Base-by-base conservation (phyloP, 2,797 vertebrate species). In the Pangasius mekongensis region DNA sequence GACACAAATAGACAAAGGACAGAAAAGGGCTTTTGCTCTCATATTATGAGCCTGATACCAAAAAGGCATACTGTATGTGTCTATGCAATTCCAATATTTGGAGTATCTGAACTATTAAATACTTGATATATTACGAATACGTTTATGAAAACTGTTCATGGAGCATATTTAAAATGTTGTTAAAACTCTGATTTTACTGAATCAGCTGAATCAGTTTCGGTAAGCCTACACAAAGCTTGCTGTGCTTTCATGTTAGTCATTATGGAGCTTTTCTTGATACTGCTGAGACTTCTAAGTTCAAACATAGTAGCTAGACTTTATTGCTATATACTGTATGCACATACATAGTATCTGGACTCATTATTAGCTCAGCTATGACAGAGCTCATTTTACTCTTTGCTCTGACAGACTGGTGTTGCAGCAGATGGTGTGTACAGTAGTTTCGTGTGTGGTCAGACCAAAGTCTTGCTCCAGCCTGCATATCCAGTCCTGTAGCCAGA, bases 401-500 rank as follows among this genome's bases (percentile, higher is more conserved):
- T 33, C 86, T 86, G 81, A 77, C 77, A 88, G 73, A 39, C 47
- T 66, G 43, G 18, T 58, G 22, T 56, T 56, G 36, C 36, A 84
- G 84, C 86, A 91, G 83, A 86, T 86, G 76, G 67, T 74, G 73
- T 52, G 80, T 84, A 84, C 60, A 60, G 87, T 86, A 90, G 62
- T 80, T 10, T 9, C 24, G 39, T 78, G 83, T 86, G 85, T 91
- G 83, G 89, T 90, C 90, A 83, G 78, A 86, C 89, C 74, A 80
- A 60, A 87, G 73, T 36, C 22, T 54, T 74, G 73, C 14, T 69
- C 67, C 88, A 87, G 83, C 76, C 84, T 87, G 71, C 62, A 39
- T 87, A 82, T 80, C 77, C 73, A 83, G 80, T 74, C 74, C 82
- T 86, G 43, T 39, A 89, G 89, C 86, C 91, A 92, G 86, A 78